Base-by-base conservation (phyloP, 1,140 invertebrate genomes). In the Dermatophagoides farinae region DNA sequence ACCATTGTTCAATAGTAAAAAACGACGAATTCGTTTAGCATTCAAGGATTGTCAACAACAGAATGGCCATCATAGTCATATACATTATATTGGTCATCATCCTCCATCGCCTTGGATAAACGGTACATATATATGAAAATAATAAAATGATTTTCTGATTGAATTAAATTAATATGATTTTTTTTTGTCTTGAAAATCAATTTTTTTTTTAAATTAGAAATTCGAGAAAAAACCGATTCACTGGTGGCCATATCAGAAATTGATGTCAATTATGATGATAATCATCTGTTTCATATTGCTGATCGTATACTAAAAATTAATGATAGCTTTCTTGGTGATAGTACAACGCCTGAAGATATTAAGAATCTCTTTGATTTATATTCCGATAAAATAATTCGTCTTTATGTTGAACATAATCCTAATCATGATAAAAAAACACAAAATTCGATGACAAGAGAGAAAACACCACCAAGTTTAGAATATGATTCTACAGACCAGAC, bases 221-320 rank as follows among this genome's bases (percentile, higher is more conserved):
- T 31, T 31, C 31, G 31, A 2, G 31, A 31, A 31, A 31, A 31
- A 31, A 31, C 2, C 8, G 31, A 31, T 31, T 31, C 31, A 31
- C 2, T 31, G 31, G 31, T 31, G 8, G 31, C 31, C 31, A 31
- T 44, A 67, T 68, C 57, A 71, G 89, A 87, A 68, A 77, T 89
- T 65, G 84, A 88, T 68, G 78, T 84, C 55, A 83, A 82, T 65
- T 80, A 80, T 66, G 84, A 85, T 65, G 72, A 88, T 20, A 82
- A 88, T 76, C 82, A 85, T 14, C 74, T 89, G 41, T 31, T 31
- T 31, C 86, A 87, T 70, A 83, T 92, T 65, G 88, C 88, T 20
- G 88, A 93, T 72, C 77, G 81, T 69, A 89, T 93, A 61, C 73
- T 92, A 52, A 88, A 93, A 77, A 85, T 93, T 16, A 91, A 92